Evolutionary conservation across 2,797 vertebrate genomes (phyloP), one percentile per base, ranked within the genome.

Genomic region (Falco concolor): DNA sequence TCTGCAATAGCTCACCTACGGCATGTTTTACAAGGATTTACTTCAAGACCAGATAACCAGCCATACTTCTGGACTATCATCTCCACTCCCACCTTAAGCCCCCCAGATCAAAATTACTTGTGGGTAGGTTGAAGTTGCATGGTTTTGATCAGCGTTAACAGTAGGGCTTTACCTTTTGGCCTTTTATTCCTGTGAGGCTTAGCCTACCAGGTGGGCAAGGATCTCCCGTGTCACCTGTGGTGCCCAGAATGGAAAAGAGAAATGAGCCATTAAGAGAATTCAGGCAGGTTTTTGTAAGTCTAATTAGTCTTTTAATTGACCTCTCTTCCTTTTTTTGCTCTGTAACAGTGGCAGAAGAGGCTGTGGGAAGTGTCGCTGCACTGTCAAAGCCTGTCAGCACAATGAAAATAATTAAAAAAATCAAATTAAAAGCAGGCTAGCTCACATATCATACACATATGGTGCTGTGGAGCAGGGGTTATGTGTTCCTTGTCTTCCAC

Each of bases 141-240:
- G 4, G 3, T 21, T 22, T n/a, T 22, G 13, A 22, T 22, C 19
- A 28, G 4, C 1, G 3, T 74, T 45, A 28, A 74, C 19, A 4
- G 24, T 34, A 74, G 24, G 53, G 13, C 24, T 74, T 57, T 96
- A 98, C 98, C 67, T 84, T 96, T 8, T 92, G 96, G 49, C 97
- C 98, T 89, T 96, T 96, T 34, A 98, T 94, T 57, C 98, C 98
- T 79, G 97, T 98, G 19, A 96, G 64, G 77, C 98, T 98, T 34
- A 49, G 97, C 85, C 97, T 98, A 27, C 98, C 98, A 6, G 96
- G 97, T 44, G 97, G 68, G 49, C 98, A 98, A 32, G 98, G 84
- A 54, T 98, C 98, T 67, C 98, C 98, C 49, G 30, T 96, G 30
- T 97, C 97, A 93, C 98, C 98, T 81, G 40, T 85, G 34, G 86